Conservation (phyloP, 2,888 invertebrate species). For the Napeogenes sylphis region DNA sequence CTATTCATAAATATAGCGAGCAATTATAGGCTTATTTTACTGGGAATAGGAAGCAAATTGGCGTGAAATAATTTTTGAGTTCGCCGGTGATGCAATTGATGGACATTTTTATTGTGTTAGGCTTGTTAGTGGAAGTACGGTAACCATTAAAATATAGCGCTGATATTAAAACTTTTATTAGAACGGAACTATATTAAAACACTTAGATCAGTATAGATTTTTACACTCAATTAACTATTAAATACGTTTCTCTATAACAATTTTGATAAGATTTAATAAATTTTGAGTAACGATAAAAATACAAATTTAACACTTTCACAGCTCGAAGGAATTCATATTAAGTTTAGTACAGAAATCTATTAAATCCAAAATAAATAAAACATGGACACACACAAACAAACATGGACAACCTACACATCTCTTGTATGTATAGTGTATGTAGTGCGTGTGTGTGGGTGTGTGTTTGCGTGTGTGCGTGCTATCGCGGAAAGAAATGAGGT, state of each 20-base stretch:
- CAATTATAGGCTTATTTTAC: slow-evolving; percentile 29
- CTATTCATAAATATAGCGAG: slow-evolving; percentile 28
- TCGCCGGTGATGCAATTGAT: slow-evolving; percentile 28
- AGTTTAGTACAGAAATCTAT: too few relatives aligned
- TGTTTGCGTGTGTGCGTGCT: slow-evolving; percentile 40
- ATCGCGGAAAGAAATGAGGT: slow-evolving; percentile 76
- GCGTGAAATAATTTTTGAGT: slow-evolving; percentile 22
- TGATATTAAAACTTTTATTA: too few relatives aligned
- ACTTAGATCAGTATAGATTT: too few relatives aligned
- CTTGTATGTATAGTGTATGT: slow-evolving; percentile 30
- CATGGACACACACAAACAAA: not conserved
- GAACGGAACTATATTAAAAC: too few relatives aligned
- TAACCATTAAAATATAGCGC: slow-evolving; percentile 12
- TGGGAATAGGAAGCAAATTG: slow-evolving; percentile 25
- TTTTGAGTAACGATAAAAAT: too few relatives aligned
- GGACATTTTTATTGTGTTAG: slow-evolving; percentile 34
- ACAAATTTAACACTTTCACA: too few relatives aligned
- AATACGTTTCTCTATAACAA: too few relatives aligned
- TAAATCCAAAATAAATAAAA: too few relatives aligned
- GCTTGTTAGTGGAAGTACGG: slow-evolving; percentile 27
- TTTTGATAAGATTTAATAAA: too few relatives aligned
- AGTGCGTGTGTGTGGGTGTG: slow-evolving; percentile 42
- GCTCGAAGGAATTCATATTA: too few relatives aligned
- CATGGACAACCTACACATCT: slow-evolving; percentile 32
- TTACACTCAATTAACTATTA: too few relatives aligned